Evolutionary conservation across 2,113 vertebrate genomes (phyloP).

Genomic region (Synchiropus splendidus): DNA sequence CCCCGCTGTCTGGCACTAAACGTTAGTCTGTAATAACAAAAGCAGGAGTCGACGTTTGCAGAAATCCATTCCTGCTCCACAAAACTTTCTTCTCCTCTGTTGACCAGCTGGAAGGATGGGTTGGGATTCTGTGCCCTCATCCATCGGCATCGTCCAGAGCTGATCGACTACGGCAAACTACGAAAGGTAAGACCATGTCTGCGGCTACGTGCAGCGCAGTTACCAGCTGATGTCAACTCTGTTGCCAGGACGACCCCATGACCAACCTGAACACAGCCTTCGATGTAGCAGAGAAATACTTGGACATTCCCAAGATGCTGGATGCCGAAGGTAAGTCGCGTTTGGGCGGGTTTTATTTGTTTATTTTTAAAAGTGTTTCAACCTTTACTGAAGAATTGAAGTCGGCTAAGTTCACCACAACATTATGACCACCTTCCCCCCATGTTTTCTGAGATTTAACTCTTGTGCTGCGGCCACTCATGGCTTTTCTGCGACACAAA

Average conservation of each 20-base stretch:
- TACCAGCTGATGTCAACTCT: background rate
- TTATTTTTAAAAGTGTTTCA: too few species aligned
- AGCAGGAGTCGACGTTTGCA: too few species aligned
- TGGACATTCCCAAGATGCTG: conserved; percentile 94
- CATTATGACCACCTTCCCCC: too few species aligned
- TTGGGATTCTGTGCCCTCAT: conserved; percentile 97
- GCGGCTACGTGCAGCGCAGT: background rate
- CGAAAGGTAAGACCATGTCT: conserved; percentile 76
- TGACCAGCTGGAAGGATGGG: conserved; percentile 90
- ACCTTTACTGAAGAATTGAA: too few species aligned
- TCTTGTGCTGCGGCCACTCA: too few species aligned
- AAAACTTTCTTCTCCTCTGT: background rate
- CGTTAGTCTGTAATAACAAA: too few species aligned
- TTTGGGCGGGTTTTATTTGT: too few species aligned
- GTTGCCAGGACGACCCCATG: conserved; percentile 78
- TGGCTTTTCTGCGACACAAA: too few species aligned
- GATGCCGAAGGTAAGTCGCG: conserved; percentile 90
- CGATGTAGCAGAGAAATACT: conserved; percentile 87
- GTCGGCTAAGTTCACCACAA: too few species aligned
- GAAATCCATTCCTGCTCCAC: too few species aligned
- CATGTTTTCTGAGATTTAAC: too few species aligned
- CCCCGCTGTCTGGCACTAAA: too few species aligned
- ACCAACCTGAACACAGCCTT: conserved; percentile 92
- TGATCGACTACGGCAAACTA: conserved; percentile 94
- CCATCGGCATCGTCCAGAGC: conserved; percentile 95